Conservation (phyloP, 2,888 invertebrate genomes). For the Lochmaea capreae region DNA sequence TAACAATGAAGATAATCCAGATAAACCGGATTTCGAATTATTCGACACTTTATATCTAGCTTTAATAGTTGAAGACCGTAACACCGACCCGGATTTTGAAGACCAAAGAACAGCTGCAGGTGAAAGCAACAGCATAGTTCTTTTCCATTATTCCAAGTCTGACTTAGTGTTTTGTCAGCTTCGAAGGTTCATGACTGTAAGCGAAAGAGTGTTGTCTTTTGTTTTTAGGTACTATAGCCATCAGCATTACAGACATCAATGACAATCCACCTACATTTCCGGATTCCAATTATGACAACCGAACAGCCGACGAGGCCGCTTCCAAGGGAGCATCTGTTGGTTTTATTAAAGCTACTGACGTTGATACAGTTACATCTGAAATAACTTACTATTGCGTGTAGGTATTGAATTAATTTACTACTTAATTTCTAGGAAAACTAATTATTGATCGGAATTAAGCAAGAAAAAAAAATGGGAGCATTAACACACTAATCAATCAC, state of each 20-base stretch:
- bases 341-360: constrained; percentile 72
- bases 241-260: constrained; percentile 73
- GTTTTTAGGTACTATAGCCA: constrained; percentile 68
- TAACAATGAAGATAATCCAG: constrained; percentile 38
- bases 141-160: no score
- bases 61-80: constrained; percentile 51
- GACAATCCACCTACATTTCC: constrained; percentile 73
- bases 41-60: constrained; percentile 53
- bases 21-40: constrained; percentile 54
- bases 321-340: constrained; percentile 67
- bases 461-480: no score
- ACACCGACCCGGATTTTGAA: constrained; percentile 55
- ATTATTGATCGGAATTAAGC: no score
- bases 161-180: no score
- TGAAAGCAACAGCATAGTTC: constrained; percentile 63
- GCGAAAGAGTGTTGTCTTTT: not conserved
- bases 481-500: no score
- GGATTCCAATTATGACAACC: constrained; percentile 52
- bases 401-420: constrained; percentile 36
- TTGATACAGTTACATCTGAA: constrained; percentile 69
- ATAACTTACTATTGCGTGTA: constrained; percentile 68
- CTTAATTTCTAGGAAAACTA: no score
- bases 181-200: not conserved
- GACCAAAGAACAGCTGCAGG: constrained; percentile 63
- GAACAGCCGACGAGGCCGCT: constrained; percentile 70